Base-by-base conservation (phyloP, 2,888 invertebrate species). In the Auanema sp. region DNA sequence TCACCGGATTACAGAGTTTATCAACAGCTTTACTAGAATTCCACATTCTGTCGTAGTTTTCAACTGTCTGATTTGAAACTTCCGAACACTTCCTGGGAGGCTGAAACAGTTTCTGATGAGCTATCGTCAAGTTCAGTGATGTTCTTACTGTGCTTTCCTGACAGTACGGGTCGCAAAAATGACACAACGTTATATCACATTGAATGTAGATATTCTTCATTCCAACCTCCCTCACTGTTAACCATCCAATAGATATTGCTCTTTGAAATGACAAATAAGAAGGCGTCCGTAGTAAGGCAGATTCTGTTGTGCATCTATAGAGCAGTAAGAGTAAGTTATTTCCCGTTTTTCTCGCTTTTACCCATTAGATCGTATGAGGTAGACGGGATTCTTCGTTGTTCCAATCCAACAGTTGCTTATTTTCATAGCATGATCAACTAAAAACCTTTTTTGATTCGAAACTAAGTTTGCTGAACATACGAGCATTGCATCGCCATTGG, bases 401-500 rank as follows among this genome's bases (percentile, higher is more conserved):
- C 73, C 73, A 23, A 73, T 73, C 70, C 70, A 73, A 56, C 73
- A 73, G 40, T 59, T 64, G 16, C 68, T 66, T 18, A 73, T 69
- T 54, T 65, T 24, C 70, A 73, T 73, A 14, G 73, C 73, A 53
- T 73, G 68, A 49, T 71, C 65, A 40, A 60, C 73, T 73, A 8
- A 70, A 72, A 16, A 33, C 8, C 6, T 21, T 47, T 47, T 47
- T 16, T 18, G 11, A 8, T 21, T 47, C 47, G 8, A 47, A 47
- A 47, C 11, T 11, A 47, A 47, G 24, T 52, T 1, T 8, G 6
- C 8, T 24, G 6, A 21, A 63, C 64, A 63, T 21, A 72, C 72
- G 65, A 11, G 67, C 65, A 55, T 72, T 65, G 58, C 72, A 72
- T 18, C 65, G 63, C 72, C 72, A 72, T 43, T 70, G 66, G 44